Evolutionary conservation across 2,888 invertebrate genomes (phyloP).

Genomic region (Tenthredo notha): DNA sequence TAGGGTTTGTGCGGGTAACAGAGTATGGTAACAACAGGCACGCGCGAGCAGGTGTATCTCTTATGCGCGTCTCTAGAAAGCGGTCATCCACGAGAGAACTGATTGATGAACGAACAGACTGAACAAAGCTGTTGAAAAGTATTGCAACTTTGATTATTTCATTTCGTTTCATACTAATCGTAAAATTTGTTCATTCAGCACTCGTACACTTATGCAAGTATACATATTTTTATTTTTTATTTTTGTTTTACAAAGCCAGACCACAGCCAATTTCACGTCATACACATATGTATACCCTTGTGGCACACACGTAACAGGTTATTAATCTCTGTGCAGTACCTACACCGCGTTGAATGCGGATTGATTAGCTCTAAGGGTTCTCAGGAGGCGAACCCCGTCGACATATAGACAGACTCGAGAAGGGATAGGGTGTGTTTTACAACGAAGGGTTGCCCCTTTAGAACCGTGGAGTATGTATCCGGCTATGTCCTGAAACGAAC

Average conservation of each 20-base stretch:
- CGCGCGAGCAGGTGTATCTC: constrained; percentile 40
- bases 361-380: constrained; percentile 74
- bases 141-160: neutral
- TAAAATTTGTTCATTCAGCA: neutral
- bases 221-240: neutral
- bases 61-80: neutral
- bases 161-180: neutral
- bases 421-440: constrained; percentile 62
- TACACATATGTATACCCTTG: neutral
- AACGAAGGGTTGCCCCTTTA: constrained; percentile 69
- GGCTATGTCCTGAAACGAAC: constrained; percentile 15
- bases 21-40: constrained; percentile 16
- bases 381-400: constrained; percentile 53
- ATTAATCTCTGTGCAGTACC: neutral
- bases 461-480: constrained; percentile 52
- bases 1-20: constrained; percentile 5
- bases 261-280: neutral
- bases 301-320: constrained; percentile 31
- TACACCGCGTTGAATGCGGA: constrained; percentile 67
- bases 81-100: neutral
- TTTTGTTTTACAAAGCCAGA: neutral
- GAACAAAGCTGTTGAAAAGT: constrained; percentile 14
- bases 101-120: constrained; percentile 16
- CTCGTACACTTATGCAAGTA: neutral
- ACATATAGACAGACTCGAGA: constrained; percentile 54